Evolutionary conservation across 2,797 vertebrate genomes (phyloP).

Genomic region (Prionace glauca): DNA sequence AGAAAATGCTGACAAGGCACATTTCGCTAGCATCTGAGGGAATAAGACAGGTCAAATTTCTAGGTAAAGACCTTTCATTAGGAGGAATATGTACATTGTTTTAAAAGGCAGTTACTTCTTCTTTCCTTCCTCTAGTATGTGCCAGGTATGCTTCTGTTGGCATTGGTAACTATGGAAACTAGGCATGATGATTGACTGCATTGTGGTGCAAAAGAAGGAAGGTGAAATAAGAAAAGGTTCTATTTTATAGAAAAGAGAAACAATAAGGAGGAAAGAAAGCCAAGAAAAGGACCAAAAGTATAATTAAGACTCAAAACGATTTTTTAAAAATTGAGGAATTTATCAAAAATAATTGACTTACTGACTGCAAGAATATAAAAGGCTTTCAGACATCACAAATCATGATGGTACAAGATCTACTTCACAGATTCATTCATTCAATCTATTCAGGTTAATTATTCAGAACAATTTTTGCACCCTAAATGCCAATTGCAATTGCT

Average conservation of each 20-base stretch:
- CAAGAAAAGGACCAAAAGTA: not conserved
- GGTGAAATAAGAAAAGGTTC: not conserved
- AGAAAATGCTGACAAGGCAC: not conserved
- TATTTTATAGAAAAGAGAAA: not conserved
- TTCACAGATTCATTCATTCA: not conserved
- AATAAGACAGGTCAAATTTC: not conserved
- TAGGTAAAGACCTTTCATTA: not conserved
- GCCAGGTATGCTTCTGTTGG: not conserved
- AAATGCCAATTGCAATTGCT: constrained; percentile 12
- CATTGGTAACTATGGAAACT: not conserved
- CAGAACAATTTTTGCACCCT: not conserved
- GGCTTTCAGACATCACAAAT: not conserved
- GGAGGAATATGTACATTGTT: not conserved
- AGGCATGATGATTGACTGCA: not conserved
- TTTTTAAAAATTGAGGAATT: not conserved
- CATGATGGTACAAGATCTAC: no score
- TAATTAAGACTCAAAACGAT: not conserved
- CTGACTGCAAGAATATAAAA: constrained; percentile 24
- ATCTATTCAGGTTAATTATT: constrained; percentile 11
- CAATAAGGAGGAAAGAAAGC: not conserved
- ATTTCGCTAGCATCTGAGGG: not conserved
- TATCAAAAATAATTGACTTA: constrained; percentile 34
- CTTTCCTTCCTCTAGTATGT: not conserved
- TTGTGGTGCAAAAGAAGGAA: not conserved
- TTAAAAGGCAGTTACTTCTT: not conserved